Evolutionary conservation across 2,888 invertebrate species (phyloP), one percentile per base, ranked within the genome.

Genomic region (Latheticus oryzae): DNA sequence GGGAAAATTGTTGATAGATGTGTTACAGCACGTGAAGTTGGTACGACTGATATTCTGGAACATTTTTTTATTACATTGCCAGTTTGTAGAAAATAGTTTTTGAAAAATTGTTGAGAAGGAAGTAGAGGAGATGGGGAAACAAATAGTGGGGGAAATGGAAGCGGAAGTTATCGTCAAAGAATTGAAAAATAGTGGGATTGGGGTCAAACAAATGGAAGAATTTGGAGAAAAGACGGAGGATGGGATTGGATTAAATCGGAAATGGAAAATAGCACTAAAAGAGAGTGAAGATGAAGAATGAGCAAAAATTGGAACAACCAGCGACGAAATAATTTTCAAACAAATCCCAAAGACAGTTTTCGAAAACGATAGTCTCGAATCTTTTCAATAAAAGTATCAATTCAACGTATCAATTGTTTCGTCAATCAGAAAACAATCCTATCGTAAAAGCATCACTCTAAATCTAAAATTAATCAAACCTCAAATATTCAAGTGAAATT

Each of bases 11-110:
- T 76, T 7, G 84, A 82, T 52, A 85, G 85, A 70, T 81, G 83
- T 17, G 84, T 86, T 15, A 87, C 87, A 70, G 90, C 97, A 2
- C 84, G 97, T 66, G 89, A 91, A 83, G 79, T 85, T 50, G 99
- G 98, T 5, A 97, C 97, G 5, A 95, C 97, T 1, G 93, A 98
- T 0, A 81, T 79, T 1, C 79, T 98, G 3, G 81, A 84, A 66
- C 90, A 95, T 73, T 82, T 99, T 12, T 99, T 99, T 78, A 82
- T 83, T 57, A 86, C 91, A 1, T 81, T 99, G 28, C 97, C 98
- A 11, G 98, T 99, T 0, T 83, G 99, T 59, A 88, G 91, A 58
- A 93, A 93, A 71, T 97, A 98, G 75, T 95, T 98, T 72, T 83
- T 87, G 47, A 88, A 90, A 69, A 96, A 94, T 79, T 81, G 9